Evolutionary conservation across 2,888 invertebrate species (phyloP), one percentile per base, ranked within the genome.

Genomic region (Tenthredo amoena): DNA sequence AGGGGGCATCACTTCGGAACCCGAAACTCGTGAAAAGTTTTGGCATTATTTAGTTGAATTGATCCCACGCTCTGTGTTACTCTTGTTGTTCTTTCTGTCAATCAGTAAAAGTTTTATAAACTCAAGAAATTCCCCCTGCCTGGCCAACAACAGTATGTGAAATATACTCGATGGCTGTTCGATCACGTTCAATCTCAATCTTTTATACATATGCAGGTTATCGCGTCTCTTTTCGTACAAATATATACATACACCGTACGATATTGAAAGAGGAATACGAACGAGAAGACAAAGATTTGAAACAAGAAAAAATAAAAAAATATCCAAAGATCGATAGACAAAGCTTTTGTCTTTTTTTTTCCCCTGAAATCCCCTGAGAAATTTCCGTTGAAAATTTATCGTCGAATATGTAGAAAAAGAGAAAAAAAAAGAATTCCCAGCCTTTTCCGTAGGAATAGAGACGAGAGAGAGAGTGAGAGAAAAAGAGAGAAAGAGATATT

Each of bases 61-160:
- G 77, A 77, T 50, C 77, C 76, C 77, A n/a, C 31, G 34, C 31
- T 47, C 40, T 34, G 15, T 21, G 26, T 55, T 40, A 55, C 40
- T 26, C 58, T 40, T 37, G 81, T 81, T 81, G 81, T 81, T 81
- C 40, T 81, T 62, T 62, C 58, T 81, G 81, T 81, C 81, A 62
- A 58, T 81, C 62, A 81, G 62, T 15, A 50, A 26, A 77, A 9
- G n/a, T 37, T 15, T 9, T 10, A 2, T 12, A 81, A 62, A 62
- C 21, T 26, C 12, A 2, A 1, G 62, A 62, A 62, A 12, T 62
- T 26, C 12, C 10, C 21, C 62, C 2, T 0, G 4, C 62, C 21
- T 0, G 68, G 15, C 62, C 18, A 68, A 34, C 18, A 68, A 34
- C 5, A 18, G 68, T 68, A 34, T 68, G 68, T 68, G 12, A 34